Conservation (phyloP, 2,113 vertebrate genomes). For the Martes martes region DNA sequence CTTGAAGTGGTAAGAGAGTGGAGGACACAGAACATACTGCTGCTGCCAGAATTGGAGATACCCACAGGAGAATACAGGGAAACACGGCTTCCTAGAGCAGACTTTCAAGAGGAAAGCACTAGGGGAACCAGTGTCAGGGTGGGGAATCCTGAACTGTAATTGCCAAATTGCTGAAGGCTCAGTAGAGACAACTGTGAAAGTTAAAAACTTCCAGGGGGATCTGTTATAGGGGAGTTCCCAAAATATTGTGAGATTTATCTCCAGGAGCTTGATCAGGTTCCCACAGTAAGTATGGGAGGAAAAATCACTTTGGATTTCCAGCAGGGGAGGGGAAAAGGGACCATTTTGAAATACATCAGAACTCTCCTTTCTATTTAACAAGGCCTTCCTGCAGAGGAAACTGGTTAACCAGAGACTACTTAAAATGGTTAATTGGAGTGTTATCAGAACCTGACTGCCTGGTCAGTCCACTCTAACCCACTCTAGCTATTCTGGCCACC, state of each 20-base stretch:
- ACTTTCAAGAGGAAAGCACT: background rate
- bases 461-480: background rate
- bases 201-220: background rate
- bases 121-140: background rate
- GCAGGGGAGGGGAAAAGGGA: background rate
- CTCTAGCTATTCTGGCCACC: background rate
- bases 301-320: background rate
- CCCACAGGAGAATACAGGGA: background rate
- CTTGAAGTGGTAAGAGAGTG: background rate
- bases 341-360: background rate
- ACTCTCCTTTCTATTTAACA: background rate
- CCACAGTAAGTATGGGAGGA: background rate
- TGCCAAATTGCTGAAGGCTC: background rate
- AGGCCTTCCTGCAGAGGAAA: background rate
- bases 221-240: background rate
- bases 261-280: background rate
- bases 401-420: background rate
- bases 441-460: background rate
- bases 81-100: background rate
- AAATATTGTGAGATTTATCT: background rate
- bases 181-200: background rate
- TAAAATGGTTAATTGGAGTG: background rate
- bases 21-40: background rate
- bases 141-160: background rate
- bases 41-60: background rate